Percentiles rank a stretch among this genome's conserved stretches.
These are phyloP conservation scores for Diploscapter pachys DNA, from an alignment of 1,140 invertebrate genomes.

Conservation along the genomic window DNA sequence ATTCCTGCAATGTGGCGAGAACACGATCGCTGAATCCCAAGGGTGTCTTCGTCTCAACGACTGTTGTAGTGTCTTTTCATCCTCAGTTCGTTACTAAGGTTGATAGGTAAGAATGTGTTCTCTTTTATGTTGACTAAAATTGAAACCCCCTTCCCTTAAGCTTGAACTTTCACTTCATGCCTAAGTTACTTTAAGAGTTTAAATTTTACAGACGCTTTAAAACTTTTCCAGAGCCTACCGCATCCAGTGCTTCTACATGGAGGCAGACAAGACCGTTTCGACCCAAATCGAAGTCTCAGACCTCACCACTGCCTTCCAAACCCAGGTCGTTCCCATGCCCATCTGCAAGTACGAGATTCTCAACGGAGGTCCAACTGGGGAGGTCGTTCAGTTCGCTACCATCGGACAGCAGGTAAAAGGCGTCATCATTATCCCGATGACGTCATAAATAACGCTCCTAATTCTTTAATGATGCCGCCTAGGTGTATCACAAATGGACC, in stretches of 20 bases:
- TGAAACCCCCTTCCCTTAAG: too few relatives aligned
- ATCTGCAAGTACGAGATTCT: constrained; percentile 58
- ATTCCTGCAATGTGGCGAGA: constrained; percentile 58
- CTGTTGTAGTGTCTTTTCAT: constrained; percentile 59
- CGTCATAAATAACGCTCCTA: not conserved
- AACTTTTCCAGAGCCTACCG: constrained; percentile 50
- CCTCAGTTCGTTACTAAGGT: constrained; percentile 59
- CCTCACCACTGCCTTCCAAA: constrained; percentile 58
- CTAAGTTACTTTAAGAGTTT: too few relatives aligned
- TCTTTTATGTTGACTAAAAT: not conserved
- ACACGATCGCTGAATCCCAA: constrained; percentile 56
- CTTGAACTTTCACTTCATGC: too few relatives aligned
- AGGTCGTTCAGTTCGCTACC: constrained; percentile 58
- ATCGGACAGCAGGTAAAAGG: constrained; percentile 51
- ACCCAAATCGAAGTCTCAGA: constrained; percentile 57
- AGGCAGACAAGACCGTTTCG: constrained; percentile 59
- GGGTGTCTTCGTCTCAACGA: constrained; percentile 58
- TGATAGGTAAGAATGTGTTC: constrained; percentile 33
- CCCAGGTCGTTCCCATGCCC: constrained; percentile 58
- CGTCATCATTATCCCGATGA: not conserved
- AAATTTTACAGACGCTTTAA: not conserved
- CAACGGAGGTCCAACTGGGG: constrained; percentile 57
- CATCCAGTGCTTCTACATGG: constrained; percentile 60
- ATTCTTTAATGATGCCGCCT: not conserved
- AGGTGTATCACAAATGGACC: constrained; percentile 59